Conservation (phyloP, 1,140 invertebrate species). For the Gyrodactylus salaris region DNA sequence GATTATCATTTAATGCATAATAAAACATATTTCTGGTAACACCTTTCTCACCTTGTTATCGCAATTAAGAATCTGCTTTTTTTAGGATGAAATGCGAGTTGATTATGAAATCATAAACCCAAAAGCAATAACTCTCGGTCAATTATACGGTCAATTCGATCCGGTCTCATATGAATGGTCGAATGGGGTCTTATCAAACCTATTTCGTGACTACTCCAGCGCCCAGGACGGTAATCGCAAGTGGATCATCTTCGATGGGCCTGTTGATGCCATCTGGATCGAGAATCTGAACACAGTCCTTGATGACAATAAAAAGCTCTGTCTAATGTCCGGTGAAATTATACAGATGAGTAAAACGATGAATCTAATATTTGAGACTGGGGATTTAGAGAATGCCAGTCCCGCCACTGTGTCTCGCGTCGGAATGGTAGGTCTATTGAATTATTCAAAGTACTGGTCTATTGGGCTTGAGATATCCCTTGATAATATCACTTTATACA, state of each 20-base stretch:
- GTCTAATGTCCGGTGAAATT: conserved; percentile 23
- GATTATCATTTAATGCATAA: conserved; percentile 5
- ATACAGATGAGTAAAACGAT: conserved; percentile 23
- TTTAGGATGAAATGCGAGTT: conserved; percentile 10
- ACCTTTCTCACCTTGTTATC: too few species aligned
- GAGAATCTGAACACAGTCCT: conserved; percentile 24
- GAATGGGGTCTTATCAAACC: conserved; percentile 26
- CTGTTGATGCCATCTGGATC: conserved; percentile 23
- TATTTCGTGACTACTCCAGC: conserved; percentile 20
- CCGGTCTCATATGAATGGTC: conserved; percentile 22
- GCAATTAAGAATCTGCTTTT: too few species aligned
- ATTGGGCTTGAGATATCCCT: too few species aligned
- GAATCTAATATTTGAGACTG: conserved; percentile 23
- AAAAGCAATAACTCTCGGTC: conserved; percentile 22
- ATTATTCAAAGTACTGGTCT: too few species aligned
- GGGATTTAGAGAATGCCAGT: conserved; percentile 26
- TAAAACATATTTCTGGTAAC: neutral
- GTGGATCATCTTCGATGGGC: conserved; percentile 25
- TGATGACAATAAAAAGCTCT: conserved; percentile 23
- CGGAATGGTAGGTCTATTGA: conserved; percentile 13
- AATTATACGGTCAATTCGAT: conserved; percentile 22
- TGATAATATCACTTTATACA: too few species aligned
- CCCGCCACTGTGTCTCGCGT: conserved; percentile 25
- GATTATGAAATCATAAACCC: conserved; percentile 19
- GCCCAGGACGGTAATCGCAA: conserved; percentile 18